Evolutionary conservation across 2,888 invertebrate species (phyloP), one percentile per base, ranked within the genome.

Genomic region (Drosophila putrida): DNA sequence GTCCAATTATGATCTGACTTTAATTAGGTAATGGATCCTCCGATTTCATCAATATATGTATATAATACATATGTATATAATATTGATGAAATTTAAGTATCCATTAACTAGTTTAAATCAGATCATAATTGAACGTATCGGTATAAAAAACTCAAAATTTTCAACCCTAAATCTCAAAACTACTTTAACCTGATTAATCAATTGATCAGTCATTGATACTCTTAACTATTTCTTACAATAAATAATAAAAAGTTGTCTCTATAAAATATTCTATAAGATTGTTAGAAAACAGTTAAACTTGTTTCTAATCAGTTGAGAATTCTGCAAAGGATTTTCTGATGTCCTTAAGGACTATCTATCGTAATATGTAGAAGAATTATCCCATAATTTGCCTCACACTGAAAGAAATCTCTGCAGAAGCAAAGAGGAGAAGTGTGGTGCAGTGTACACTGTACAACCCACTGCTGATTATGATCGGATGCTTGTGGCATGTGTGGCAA

Each of bases 401-500:
- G 20, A 46, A 28, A 28, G n/a, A 5, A 13, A 13, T 27, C 5
- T 10, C 6, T 6, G 6, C 13, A 15, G 6, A 49, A 35, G 13
- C 27, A 25, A 15, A 54, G 13, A 57, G 55, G 44, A 44, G n/a
- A n/a, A n/a, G n/a, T n/a, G n/a, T n/a, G n/a, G n/a, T n/a, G n/a
- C n/a, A 57, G 20, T 20, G 20, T 20, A n/a, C n/a, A n/a, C n/a
- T n/a, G 44, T 25, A 31, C 4, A 54, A 41, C 54, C 4, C 11
- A 20, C 35, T 44, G 49, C 41, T 25, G 33, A 55, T 35, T 20
- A 31, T n/a, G 11, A 41, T 47, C 62, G 35, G 31, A 11, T 61
- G 51, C 43, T 9, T 33, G 39, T 54, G 54, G 54, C 54, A 54
- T 57, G 55, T 57, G 55, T 46, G 10, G 55, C 55, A 44, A 57